phyloP scores from a whole-genome alignment of 2,888 invertebrate genomes.

The Leucophenga montana region DNA sequence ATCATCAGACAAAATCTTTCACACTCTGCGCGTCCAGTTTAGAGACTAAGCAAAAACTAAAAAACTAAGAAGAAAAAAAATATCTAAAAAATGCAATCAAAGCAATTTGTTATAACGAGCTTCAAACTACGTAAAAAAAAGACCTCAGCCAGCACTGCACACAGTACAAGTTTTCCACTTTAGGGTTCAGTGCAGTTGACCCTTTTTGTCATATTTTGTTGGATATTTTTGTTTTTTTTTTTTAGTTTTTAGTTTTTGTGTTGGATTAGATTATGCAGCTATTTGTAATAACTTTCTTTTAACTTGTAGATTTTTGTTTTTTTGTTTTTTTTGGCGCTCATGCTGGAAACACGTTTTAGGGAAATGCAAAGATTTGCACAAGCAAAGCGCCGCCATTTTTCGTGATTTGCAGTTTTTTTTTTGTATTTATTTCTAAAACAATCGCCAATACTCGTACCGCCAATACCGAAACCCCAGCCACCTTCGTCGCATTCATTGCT shows the following conservation, averaged over 20 bases:
- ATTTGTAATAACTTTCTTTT: conserved; percentile 61
- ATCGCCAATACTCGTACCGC: no score
- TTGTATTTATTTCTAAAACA: no score
- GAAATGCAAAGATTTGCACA: conserved; percentile 66
- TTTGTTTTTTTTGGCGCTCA: not conserved
- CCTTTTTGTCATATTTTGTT: conserved; percentile 36
- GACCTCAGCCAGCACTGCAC: not conserved
- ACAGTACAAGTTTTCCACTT: conserved; percentile 37
- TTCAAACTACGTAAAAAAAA: conserved; percentile 33
- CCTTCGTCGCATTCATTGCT: conserved; percentile 16
- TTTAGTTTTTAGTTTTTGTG: conserved; percentile 41
- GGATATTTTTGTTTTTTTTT: conserved; percentile 1
- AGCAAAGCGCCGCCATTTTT: conserved; percentile 35
- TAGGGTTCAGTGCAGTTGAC: conserved; percentile 52
- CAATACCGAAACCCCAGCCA: not conserved
- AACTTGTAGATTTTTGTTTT: conserved; percentile 48
- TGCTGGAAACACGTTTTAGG: conserved; percentile 53
- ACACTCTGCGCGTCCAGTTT: conserved; percentile 52
- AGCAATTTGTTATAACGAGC: conserved; percentile 58
- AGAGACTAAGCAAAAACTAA: conserved; percentile 46
- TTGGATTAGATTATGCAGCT: conserved; percentile 30
- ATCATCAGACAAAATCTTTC: conserved; percentile 63
- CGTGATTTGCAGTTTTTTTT: no score
- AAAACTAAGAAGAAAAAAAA: conserved; percentile 14
- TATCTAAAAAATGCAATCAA: conserved; percentile 16